These are phyloP conservation scores for Lordiphosa stackelbergi DNA, from an alignment of 1,140 invertebrate genomes.

Conservation along the genomic window DNA sequence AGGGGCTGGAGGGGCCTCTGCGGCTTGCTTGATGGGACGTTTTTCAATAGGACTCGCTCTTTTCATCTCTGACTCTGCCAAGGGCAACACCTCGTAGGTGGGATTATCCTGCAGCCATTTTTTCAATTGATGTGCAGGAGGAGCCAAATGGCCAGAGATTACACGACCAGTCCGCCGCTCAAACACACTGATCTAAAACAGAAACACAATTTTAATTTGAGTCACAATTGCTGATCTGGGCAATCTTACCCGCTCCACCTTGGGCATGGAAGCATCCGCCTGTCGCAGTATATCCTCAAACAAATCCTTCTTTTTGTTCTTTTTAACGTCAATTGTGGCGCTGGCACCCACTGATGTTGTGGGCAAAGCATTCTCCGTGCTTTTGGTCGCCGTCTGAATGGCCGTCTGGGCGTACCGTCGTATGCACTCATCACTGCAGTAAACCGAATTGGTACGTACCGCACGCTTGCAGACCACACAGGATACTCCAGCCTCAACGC, in stretches of 20 bases:
- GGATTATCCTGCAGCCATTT: slow-evolving; percentile 92
- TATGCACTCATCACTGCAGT: slow-evolving; percentile 93
- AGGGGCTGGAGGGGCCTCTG: background rate
- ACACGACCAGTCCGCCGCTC: slow-evolving; percentile 87
- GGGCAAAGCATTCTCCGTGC: slow-evolving; percentile 24
- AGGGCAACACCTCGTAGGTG: slow-evolving; percentile 87
- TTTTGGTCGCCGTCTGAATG: slow-evolving; percentile 61
- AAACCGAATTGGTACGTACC: slow-evolving; percentile 85
- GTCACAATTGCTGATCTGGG: background rate
- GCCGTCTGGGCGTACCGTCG: slow-evolving; percentile 89
- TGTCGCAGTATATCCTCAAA: slow-evolving; percentile 65
- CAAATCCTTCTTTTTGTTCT: slow-evolving; percentile 67
- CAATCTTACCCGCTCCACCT: slow-evolving; percentile 79
- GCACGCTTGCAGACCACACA: slow-evolving; percentile 88
- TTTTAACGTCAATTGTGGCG: slow-evolving; percentile 37
- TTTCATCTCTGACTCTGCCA: slow-evolving; percentile 48
- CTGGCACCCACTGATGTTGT: slow-evolving; percentile 3
- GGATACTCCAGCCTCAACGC: slow-evolving; percentile 5
- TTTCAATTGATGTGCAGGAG: slow-evolving; percentile 86
- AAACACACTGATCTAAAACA: slow-evolving; percentile 84
- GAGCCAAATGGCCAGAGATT: slow-evolving; percentile 86
- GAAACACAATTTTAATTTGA: background rate
- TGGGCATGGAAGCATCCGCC: slow-evolving; percentile 52
- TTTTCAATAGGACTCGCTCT: slow-evolving; percentile 60
- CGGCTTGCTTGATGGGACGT: slow-evolving; percentile 22